Evolutionary conservation across 2,888 invertebrate genomes (phyloP).

Genomic region (Nineta flava): DNA sequence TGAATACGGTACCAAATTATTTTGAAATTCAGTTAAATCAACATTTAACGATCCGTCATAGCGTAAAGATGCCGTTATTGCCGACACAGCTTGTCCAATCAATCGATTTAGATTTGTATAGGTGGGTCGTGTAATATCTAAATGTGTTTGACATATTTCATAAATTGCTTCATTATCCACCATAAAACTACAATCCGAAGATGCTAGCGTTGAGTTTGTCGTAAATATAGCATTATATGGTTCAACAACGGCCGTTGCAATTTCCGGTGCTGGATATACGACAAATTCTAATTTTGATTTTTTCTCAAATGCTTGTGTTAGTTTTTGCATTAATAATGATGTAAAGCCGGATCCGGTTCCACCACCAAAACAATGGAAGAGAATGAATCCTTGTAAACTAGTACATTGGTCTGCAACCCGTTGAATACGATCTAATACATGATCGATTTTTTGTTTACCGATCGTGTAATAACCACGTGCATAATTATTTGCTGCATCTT

Average conservation of each 20-base stretch:
- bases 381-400: conserved; percentile 41
- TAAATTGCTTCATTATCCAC: conserved; percentile 2
- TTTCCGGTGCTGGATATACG: background rate
- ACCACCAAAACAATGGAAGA: conserved; percentile 1
- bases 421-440: conserved; percentile 37
- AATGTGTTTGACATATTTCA: background rate
- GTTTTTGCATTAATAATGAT: background rate
- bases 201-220: background rate
- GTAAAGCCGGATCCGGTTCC: background rate
- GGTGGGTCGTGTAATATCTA: background rate
- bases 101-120: conserved; percentile 2
- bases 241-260: background rate
- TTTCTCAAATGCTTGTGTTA: background rate
- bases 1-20: conserved; percentile 1
- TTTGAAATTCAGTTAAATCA: conserved; percentile 1
- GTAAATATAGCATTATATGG: background rate
- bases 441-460: background rate
- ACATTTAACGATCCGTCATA: background rate
- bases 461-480: background rate
- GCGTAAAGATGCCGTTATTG: background rate
- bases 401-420: conserved; percentile 78
- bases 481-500: conserved; percentile 2
- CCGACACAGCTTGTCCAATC: background rate
- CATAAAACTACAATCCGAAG: conserved; percentile 1
- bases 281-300: background rate